phyloP scores from a whole-genome alignment of 2,888 invertebrate genomes.

The Epiperipatus broadwayi region DNA sequence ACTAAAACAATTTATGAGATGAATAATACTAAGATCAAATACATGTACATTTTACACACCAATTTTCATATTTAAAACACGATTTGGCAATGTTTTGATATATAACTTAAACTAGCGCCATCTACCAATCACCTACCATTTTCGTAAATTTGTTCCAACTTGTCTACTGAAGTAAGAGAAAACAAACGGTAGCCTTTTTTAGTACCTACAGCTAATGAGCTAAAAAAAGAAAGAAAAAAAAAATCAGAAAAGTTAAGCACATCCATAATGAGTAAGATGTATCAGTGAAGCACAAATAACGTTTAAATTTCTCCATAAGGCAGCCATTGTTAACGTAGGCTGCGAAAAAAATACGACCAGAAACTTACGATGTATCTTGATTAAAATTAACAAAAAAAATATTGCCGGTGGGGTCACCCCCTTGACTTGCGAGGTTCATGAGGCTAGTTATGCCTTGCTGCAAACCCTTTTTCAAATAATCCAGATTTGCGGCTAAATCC shows the following conservation, averaged over 20 bases:
- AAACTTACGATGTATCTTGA: constrained; percentile 89
- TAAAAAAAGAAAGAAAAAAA: constrained; percentile 25
- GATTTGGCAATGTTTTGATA: too few species aligned
- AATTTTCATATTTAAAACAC: too few species aligned
- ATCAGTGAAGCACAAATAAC: constrained; percentile 7
- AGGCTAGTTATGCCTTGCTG: constrained; percentile 42
- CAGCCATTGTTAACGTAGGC: not conserved
- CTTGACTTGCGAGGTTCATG: constrained; percentile 64
- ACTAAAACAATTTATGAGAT: too few species aligned
- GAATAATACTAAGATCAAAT: not conserved
- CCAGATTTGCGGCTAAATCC: constrained; percentile 32
- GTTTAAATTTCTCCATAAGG: not conserved
- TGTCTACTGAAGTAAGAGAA: constrained; percentile 52
- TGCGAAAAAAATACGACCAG: not conserved
- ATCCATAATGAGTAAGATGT: not conserved
- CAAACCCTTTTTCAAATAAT: constrained; percentile 33
- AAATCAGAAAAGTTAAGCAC: constrained; percentile 11
- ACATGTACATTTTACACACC: constrained; percentile 11
- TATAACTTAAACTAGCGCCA: too few species aligned
- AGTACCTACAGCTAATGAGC: constrained; percentile 75
- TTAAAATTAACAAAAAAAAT: constrained; percentile 89
- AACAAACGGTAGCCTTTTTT: constrained; percentile 75
- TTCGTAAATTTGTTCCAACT: constrained; percentile 70
- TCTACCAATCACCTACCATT: constrained; percentile 50
- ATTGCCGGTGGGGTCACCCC: constrained; percentile 56